Evolutionary conservation across 2,113 vertebrate species (phyloP), one percentile per base, ranked within the genome.

Genomic region (Isichthys henryi): DNA sequence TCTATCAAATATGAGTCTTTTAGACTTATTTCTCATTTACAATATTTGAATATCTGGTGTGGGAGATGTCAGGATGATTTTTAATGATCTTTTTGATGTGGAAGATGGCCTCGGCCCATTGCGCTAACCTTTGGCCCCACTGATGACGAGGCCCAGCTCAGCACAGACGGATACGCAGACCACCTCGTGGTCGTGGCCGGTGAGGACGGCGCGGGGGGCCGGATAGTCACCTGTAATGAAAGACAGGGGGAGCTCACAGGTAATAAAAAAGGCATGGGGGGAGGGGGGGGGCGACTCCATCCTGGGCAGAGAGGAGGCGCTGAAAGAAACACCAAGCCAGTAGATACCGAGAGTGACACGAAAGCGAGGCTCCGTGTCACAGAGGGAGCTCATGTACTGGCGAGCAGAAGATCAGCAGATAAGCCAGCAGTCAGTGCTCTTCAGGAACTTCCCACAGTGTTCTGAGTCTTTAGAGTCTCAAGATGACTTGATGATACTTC

Each of bases 81-180:
- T 15, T 77, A 39, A 17, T 15, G 3, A 50, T 19, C 13, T 15
- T 86, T 46, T 48, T 27, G 0, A 27, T 11, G 7, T 62, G 58
- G 19, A 46, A 3, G 35, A 19, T 45, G 35, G 39, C 5, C 5
- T 23, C 45, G 9, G 19, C 31, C 19, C 8, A 5, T 9, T 0
- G 23, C 86, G 94, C 97, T 96, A 90, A 99, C 98, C 98, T 98
- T 99, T 99, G 94, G 98, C 97, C 94, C 98, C 98, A 88, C 98
- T 99, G 95, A 99, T 99, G 94, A 99, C 98, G 0, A 99, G 96
- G 84, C 98, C 98, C 90, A 99, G 97, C 92, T 99, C 98, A 43
- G 98, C 98, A 90, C 98, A 99, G 88, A 99, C 98, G 0, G 98
- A 97, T 88, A 99, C 98, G 5, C 98, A 99, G 93, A 98, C 97